Conservation (phyloP, 2,888 invertebrate genomes). For the Epistrophe eligans region DNA sequence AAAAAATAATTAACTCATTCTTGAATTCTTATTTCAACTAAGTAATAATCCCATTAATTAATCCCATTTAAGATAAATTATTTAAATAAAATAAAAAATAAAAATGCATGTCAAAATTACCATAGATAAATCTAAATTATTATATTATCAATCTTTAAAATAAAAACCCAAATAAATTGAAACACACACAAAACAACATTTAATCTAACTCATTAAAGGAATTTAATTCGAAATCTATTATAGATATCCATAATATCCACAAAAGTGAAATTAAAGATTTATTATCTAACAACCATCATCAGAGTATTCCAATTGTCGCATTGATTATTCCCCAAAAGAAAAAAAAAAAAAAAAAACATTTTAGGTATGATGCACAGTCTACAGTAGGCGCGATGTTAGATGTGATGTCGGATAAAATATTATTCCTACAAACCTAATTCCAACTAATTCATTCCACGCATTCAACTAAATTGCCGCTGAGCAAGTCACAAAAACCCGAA, state of each 20-base stretch:
- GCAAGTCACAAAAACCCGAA: not conserved
- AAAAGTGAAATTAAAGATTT: conserved; percentile 74
- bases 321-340: not conserved
- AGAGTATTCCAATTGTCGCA: conserved; percentile 35
- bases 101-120: conserved; percentile 58
- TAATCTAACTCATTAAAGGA: conserved; percentile 68
- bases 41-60: conserved; percentile 21
- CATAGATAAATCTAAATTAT: conserved; percentile 63
- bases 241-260: conserved; percentile 21
- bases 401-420: conserved; percentile 21
- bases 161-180: conserved; percentile 42
- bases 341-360: conserved; percentile 4
- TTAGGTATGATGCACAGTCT: not conserved
- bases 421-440: conserved; percentile 44
- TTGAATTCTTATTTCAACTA: conserved; percentile 21
- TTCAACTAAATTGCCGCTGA: conserved; percentile 41
- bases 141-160: conserved; percentile 61
- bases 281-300: conserved; percentile 52
- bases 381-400: conserved; percentile 24
- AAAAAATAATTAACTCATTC: not conserved
- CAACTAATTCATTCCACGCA: conserved; percentile 51
- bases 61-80: conserved; percentile 37
- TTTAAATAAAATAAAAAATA: not conserved
- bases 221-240: conserved; percentile 64
- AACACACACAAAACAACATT: conserved; percentile 24